phyloP scores from a whole-genome alignment of 2,888 invertebrate species.

The Cosmopolites sordidus region DNA sequence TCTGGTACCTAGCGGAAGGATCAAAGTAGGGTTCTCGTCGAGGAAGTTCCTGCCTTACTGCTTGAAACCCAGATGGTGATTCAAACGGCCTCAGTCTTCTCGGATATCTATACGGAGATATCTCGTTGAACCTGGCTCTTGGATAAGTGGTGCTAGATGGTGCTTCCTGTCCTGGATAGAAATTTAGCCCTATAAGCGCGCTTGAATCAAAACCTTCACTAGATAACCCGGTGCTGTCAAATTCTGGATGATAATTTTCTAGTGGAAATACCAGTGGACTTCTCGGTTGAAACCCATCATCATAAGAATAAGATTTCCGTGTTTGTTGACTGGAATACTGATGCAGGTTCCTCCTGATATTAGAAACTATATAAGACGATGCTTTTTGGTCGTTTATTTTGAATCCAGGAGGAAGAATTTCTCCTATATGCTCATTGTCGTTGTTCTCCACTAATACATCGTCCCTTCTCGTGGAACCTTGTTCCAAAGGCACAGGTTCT shows the following conservation, averaged over 20 bases:
- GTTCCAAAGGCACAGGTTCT: constrained; percentile 18
- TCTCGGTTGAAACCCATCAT: constrained; percentile 27
- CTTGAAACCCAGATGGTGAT: constrained; percentile 10
- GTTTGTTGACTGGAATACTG: constrained; percentile 6
- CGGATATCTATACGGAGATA: constrained; percentile 19
- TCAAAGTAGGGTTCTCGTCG: constrained; percentile 39
- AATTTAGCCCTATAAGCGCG: constrained; percentile 1
- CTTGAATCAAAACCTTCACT: constrained; percentile 29
- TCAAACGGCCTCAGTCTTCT: constrained; percentile 25
- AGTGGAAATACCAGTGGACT: constrained; percentile 33
- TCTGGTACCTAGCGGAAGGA: constrained; percentile 36
- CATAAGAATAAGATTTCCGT: constrained; percentile 34
- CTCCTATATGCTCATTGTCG: constrained; percentile 46
- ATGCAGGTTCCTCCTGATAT: background rate
- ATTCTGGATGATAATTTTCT: constrained; percentile 36
- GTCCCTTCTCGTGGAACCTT: constrained; percentile 30
- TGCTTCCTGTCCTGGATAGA: constrained; percentile 19
- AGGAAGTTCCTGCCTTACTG: constrained; percentile 6
- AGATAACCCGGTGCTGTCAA: constrained; percentile 31
- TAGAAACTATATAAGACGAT: constrained; percentile 12
- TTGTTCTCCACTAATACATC: constrained; percentile 30
- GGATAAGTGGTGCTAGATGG: constrained; percentile 10
- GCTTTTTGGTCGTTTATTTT: constrained; percentile 22
- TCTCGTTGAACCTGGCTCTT: constrained; percentile 18
- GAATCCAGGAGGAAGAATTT: constrained; percentile 43